Percentiles rank a stretch among this genome's conserved stretches.
phyloP scores from a whole-genome alignment of 2,888 invertebrate genomes.

The Chromoteleia sp. region DNA sequence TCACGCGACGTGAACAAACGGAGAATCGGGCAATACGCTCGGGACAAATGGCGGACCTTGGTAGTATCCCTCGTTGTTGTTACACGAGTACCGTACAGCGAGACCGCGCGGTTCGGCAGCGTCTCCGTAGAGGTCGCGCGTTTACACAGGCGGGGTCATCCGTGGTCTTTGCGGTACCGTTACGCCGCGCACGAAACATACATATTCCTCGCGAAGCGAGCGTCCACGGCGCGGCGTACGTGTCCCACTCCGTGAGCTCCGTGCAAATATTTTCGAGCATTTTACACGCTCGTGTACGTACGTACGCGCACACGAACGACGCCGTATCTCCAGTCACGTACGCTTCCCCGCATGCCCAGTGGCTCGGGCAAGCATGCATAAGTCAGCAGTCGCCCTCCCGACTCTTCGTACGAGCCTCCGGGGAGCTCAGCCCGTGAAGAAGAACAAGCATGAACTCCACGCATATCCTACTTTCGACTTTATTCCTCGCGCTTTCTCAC shows the following conservation, averaged over 20 bases:
- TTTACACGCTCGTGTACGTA: conserved; percentile 51
- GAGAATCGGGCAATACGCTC: conserved; percentile 43
- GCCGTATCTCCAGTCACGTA: conserved; percentile 73
- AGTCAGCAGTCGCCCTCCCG: conserved; percentile 73
- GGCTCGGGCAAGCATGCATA: conserved; percentile 77
- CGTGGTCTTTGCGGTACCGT: conserved; percentile 80
- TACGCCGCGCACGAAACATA: conserved; percentile 75
- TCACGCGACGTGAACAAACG: conserved; percentile 62
- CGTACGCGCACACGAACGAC: conserved; percentile 58
- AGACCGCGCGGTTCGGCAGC: conserved; percentile 67
- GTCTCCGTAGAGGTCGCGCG: conserved; percentile 80
- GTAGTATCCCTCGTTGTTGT: conserved; percentile 50
- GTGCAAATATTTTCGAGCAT: conserved; percentile 67
- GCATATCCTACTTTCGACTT: conserved; percentile 56
- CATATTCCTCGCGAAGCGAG: conserved; percentile 75
- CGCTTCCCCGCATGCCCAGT: conserved; percentile 73
- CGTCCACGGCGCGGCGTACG: conserved; percentile 42
- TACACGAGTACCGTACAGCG: conserved; percentile 67
- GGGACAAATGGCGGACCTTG: conserved; percentile 63
- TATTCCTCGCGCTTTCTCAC: conserved; percentile 45
- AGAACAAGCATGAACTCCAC: conserved; percentile 48
- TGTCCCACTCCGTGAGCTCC: conserved; percentile 63
- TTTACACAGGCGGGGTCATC: conserved; percentile 83
- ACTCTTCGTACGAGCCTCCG: conserved; percentile 25
- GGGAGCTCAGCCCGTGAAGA: conserved; percentile 37